Conservation (phyloP, 1,140 invertebrate genomes). For the Drosophila lacteicornis region DNA sequence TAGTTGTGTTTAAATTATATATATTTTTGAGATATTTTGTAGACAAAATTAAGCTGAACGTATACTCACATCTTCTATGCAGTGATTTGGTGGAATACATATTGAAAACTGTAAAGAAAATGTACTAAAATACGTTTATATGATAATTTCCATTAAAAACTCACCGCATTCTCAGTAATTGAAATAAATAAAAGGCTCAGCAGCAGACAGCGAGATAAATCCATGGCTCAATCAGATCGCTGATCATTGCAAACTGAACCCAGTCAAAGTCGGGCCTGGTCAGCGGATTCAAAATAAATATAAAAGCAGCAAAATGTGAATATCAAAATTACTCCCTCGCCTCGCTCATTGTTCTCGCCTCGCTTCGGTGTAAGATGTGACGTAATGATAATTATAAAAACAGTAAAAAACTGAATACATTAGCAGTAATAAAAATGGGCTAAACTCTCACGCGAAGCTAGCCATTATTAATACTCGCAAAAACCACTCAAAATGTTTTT, state of each 20-base stretch:
- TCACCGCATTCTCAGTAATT: constrained; percentile 5
- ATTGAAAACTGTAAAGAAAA: constrained; percentile 36
- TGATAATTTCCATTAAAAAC: background rate
- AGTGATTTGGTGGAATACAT: constrained; percentile 60
- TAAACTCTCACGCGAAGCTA: constrained; percentile 36
- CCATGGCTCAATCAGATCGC: constrained; percentile 29
- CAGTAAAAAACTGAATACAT: constrained; percentile 6
- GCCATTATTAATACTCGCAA: background rate
- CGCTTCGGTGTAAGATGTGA: constrained; percentile 47
- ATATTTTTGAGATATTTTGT: too few species aligned
- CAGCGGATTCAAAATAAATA: constrained; percentile 12
- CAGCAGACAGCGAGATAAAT: background rate
- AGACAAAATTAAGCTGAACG: too few species aligned
- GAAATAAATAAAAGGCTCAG: constrained; percentile 9
- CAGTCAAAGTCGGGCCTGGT: constrained; percentile 15
- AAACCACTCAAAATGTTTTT: constrained; percentile 1
- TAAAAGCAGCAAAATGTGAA: constrained; percentile 28
- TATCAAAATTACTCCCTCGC: constrained; percentile 23
- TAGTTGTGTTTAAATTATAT: too few species aligned
- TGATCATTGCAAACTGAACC: constrained; percentile 34
- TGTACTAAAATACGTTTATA: background rate
- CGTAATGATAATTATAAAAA: constrained; percentile 55
- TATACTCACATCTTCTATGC: constrained; percentile 70
- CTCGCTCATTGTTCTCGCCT: constrained; percentile 41
- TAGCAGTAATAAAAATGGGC: constrained; percentile 6